phyloP scores from a whole-genome alignment of 2,888 invertebrate species.

The Andrena chrysosceles region DNA sequence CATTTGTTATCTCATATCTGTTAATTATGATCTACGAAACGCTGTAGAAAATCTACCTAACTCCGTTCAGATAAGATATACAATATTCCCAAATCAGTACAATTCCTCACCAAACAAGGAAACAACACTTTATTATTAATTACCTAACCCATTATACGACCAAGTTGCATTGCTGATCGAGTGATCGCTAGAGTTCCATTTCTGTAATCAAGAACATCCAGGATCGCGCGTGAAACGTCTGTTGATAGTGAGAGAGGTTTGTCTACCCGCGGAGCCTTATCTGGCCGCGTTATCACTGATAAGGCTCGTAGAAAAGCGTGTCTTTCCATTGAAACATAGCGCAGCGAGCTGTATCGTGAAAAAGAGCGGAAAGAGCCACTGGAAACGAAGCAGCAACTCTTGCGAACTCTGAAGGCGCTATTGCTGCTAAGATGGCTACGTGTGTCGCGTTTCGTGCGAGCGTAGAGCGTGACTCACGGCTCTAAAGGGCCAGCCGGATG shows the following conservation, averaged over 20 bases:
- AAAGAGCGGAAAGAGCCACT: slow-evolving; percentile 1
- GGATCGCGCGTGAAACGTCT: slow-evolving; percentile 19
- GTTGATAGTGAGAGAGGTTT: slow-evolving; percentile 35
- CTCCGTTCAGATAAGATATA: too few relatives aligned
- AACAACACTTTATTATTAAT: too few relatives aligned
- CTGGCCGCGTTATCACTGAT: slow-evolving; percentile 65
- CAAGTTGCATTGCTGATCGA: not conserved
- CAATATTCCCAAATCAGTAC: too few relatives aligned
- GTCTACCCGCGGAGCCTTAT: slow-evolving; percentile 49
- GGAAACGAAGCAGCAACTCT: not conserved
- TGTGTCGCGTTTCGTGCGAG: slow-evolving; percentile 36
- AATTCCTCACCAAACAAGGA: too few relatives aligned
- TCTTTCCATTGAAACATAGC: slow-evolving; percentile 16
- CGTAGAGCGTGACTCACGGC: slow-evolving; percentile 40
- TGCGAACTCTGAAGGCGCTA: not conserved
- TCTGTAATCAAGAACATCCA: slow-evolving; percentile 13
- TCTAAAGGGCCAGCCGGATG: slow-evolving; percentile 53
- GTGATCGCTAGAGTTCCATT: not conserved
- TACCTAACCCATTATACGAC: too few relatives aligned
- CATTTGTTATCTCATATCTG: too few relatives aligned
- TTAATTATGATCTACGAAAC: too few relatives aligned
- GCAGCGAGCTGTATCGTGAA: not conserved
- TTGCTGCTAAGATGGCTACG: slow-evolving; percentile 3
- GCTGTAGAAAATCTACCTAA: too few relatives aligned
- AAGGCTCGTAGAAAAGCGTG: slow-evolving; percentile 32